Evolutionary conservation across 2,797 vertebrate genomes (phyloP).

Genomic region (Setipinna tenuifilis): DNA sequence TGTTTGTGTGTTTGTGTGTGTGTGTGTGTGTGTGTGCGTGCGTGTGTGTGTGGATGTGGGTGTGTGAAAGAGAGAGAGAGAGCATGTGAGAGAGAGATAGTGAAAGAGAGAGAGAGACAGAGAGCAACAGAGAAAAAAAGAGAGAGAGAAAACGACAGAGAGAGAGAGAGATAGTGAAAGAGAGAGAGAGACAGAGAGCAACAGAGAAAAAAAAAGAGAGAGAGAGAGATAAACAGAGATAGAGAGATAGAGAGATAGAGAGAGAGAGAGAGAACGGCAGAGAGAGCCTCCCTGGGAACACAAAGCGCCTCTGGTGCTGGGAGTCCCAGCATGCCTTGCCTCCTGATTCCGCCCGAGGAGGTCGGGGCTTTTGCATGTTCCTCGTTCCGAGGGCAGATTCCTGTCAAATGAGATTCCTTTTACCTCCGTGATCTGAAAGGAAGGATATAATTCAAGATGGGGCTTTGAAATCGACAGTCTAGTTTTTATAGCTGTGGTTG

Average conservation of each 20-base stretch:
- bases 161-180: too few species aligned
- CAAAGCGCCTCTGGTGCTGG: slow-evolving; percentile 11
- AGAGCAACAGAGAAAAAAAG: too few species aligned
- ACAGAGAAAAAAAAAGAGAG: too few species aligned
- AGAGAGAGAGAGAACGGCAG: not conserved
- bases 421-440: not conserved
- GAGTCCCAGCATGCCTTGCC: slow-evolving; percentile 5
- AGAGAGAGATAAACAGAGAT: too few species aligned
- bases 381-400: not conserved
- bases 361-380: not conserved
- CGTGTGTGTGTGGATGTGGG: too few species aligned
- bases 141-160: too few species aligned
- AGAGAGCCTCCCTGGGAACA: not conserved
- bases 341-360: slow-evolving; percentile 8
- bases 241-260: not conserved
- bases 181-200: too few species aligned
- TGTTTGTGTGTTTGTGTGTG: too few species aligned
- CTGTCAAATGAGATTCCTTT: slow-evolving; percentile 14
- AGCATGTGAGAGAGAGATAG: too few species aligned
- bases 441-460: not conserved
- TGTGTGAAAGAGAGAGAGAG: too few species aligned
- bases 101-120: too few species aligned
- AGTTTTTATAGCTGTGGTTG: not conserved
- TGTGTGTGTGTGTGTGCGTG: too few species aligned
- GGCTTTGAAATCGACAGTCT: not conserved